phyloP scores from a whole-genome alignment of 2,888 invertebrate genomes.

The Calameuta filiformis region DNA sequence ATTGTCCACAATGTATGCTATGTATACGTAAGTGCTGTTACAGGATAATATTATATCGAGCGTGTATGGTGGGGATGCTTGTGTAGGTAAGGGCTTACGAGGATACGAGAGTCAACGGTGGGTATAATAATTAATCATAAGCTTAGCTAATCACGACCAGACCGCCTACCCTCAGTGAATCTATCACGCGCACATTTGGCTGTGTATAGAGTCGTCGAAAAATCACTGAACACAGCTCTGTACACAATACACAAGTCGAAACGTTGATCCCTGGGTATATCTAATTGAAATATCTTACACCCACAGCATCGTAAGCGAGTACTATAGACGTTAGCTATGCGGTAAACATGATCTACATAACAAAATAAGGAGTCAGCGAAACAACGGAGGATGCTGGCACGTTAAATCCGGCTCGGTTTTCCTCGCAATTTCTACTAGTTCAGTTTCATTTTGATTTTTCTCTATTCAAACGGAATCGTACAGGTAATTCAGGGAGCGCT shows the following conservation, averaged over 20 bases:
- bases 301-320: neutral
- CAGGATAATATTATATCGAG: neutral
- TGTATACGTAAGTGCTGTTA: neutral
- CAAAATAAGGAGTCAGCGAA: neutral
- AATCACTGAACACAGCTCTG: neutral
- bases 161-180: conserved; percentile 1
- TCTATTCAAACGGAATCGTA: neutral
- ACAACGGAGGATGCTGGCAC: neutral
- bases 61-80: neutral
- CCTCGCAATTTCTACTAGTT: neutral
- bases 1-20: neutral
- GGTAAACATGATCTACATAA: neutral
- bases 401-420: neutral
- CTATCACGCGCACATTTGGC: neutral
- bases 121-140: conserved; percentile 22
- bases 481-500: neutral
- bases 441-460: neutral
- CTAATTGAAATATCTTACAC: neutral
- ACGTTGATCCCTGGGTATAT: neutral
- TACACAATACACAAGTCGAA: neutral
- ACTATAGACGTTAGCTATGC: neutral
- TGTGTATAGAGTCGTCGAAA: neutral
- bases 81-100: neutral
- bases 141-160: conserved; percentile 21
- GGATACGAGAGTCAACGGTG: neutral